Evolutionary conservation across 2,797 vertebrate species (phyloP).

Genomic region (Tarsius wallacei): DNA sequence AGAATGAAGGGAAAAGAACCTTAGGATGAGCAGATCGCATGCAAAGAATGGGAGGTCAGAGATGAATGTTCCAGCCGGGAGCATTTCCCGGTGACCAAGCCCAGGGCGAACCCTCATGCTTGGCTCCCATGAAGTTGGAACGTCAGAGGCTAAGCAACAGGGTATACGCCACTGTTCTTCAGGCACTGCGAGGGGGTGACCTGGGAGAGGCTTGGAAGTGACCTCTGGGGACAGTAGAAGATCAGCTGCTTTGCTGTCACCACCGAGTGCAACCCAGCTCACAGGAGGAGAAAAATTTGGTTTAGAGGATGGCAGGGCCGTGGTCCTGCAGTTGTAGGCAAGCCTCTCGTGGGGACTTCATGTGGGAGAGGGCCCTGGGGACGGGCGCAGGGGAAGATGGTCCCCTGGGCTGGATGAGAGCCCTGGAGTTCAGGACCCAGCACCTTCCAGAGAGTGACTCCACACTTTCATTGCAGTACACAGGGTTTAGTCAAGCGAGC

Average conservation of each 20-base stretch:
- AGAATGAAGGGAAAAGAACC: rapidly evolving
- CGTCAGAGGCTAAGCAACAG: neutral
- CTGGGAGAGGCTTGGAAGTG: neutral
- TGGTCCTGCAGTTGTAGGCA: neutral
- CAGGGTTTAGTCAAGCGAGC: conserved; percentile 95
- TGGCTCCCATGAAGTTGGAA: neutral
- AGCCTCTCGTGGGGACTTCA: neutral
- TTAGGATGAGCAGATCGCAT: rapidly evolving
- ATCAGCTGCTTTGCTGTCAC: neutral
- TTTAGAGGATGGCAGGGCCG: neutral
- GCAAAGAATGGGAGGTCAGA: neutral
- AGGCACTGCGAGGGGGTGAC: too few species aligned
- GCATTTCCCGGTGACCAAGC: neutral
- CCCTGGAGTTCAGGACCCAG: neutral
- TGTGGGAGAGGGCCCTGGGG: neutral
- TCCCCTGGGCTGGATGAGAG: neutral
- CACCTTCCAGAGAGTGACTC: conserved; percentile 78
- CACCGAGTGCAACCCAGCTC: neutral
- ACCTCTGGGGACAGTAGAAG: neutral
- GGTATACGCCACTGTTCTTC: neutral
- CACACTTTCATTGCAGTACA: conserved; percentile 94
- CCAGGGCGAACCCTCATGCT: rapidly evolving
- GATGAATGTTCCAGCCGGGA: rapidly evolving
- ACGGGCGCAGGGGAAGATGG: neutral
- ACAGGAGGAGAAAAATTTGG: neutral